Evolutionary conservation across 2,113 vertebrate species (phyloP).

Genomic region (Planiliza haematocheilus): DNA sequence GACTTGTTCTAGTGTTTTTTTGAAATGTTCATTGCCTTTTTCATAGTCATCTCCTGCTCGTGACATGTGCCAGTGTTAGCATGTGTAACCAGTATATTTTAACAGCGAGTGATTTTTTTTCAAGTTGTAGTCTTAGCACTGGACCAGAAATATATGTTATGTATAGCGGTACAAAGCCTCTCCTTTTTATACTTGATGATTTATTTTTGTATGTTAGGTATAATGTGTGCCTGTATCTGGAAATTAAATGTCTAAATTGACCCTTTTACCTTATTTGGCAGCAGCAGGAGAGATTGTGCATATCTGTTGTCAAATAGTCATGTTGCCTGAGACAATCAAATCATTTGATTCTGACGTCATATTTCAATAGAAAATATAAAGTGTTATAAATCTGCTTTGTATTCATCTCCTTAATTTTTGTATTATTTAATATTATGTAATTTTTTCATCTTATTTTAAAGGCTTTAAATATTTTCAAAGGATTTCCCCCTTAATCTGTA

Average conservation of each 20-base stretch:
- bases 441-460: too few relatives aligned
- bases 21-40: slow-evolving; percentile 1
- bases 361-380: slow-evolving; percentile 24
- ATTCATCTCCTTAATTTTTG: not conserved
- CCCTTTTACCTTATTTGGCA: slow-evolving; percentile 8
- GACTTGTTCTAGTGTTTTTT: slow-evolving; percentile 1
- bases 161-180: slow-evolving; percentile 30
- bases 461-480: not conserved
- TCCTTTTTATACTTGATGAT: slow-evolving; percentile 56
- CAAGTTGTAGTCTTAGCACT: slow-evolving; percentile 35
- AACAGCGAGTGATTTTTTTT: slow-evolving; percentile 13
- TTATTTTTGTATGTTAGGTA: slow-evolving; percentile 60
- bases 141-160: slow-evolving; percentile 18
- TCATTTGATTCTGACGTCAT: slow-evolving; percentile 21
- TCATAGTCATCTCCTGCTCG: slow-evolving; percentile 1
- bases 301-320: slow-evolving; percentile 31
- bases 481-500: not conserved
- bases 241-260: slow-evolving; percentile 14
- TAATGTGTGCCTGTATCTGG: slow-evolving; percentile 5
- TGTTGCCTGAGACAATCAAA: slow-evolving; percentile 43
- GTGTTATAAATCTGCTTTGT: slow-evolving; percentile 12
- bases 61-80: not conserved
- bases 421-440: not conserved
- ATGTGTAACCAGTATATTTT: slow-evolving; percentile 10
- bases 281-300: slow-evolving; percentile 22